A percentile compares a stretch with the other conserved stretches of the same genome.
These are phyloP conservation scores for Carassius auratus DNA, from an alignment of 2,113 vertebrate genomes.

Conservation along the genomic window DNA sequence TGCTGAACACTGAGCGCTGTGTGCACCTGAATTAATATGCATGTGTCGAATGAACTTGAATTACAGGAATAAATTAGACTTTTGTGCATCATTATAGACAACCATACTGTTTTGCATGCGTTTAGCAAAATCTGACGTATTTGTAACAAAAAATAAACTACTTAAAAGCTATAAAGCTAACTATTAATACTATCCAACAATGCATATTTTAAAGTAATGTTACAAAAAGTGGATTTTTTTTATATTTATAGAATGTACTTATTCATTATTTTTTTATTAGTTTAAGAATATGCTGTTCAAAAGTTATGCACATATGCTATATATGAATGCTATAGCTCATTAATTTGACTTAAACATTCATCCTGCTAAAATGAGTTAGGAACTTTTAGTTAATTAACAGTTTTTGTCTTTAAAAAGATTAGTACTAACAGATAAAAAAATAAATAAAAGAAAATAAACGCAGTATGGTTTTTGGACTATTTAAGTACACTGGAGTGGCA, in stretches of 20 bases:
- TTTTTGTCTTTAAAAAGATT: background rate
- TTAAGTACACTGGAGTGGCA: background rate
- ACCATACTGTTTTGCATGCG: background rate
- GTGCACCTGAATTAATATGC: slow-evolving; percentile 31
- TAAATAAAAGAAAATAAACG: no score
- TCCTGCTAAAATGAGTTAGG: background rate
- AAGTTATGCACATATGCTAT: background rate
- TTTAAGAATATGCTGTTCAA: background rate
- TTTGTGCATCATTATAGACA: slow-evolving; percentile 1
- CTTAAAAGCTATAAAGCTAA: background rate
- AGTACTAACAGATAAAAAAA: background rate
- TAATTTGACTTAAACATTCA: background rate
- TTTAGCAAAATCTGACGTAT: background rate
- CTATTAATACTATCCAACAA: background rate
- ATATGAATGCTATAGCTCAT: no score
- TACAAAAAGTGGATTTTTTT: background rate
- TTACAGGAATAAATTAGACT: background rate
- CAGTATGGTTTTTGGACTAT: no score
- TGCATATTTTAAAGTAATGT: background rate
- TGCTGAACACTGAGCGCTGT: background rate
- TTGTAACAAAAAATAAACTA: background rate
- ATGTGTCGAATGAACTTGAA: slow-evolving; percentile 3
- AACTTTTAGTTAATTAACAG: background rate
- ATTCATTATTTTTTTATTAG: background rate
- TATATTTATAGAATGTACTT: background rate